Percentiles rank a stretch among this genome's conserved stretches.
These are phyloP conservation scores for Drymonia ruficornis DNA, from an alignment of 2,888 invertebrate genomes.

Conservation along the genomic window DNA sequence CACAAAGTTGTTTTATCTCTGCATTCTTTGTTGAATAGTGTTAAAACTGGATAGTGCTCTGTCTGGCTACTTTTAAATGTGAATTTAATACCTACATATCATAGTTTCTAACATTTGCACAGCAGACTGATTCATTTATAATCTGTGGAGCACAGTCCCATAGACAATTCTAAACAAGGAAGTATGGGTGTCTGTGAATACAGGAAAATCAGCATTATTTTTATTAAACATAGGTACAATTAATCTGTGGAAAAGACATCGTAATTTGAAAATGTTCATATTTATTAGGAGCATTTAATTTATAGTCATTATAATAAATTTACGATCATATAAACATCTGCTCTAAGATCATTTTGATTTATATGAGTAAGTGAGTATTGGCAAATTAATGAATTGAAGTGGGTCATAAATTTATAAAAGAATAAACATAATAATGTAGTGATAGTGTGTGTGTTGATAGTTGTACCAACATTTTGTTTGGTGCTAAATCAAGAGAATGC, in stretches of 20 bases:
- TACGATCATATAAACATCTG: constrained; percentile 32
- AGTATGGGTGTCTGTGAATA: constrained; percentile 11
- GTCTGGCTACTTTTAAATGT: constrained; percentile 26
- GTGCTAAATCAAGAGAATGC: background rate
- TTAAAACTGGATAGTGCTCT: constrained; percentile 35
- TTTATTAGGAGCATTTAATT: constrained; percentile 28
- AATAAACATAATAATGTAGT: constrained; percentile 18
- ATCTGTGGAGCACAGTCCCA: constrained; percentile 7
- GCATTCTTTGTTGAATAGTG: constrained; percentile 40
- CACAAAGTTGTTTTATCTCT: constrained; percentile 45
- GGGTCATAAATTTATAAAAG: constrained; percentile 19
- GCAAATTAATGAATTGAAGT: constrained; percentile 26
- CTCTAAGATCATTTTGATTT: constrained; percentile 27
- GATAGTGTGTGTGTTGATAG: constrained; percentile 11
- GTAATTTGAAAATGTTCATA: constrained; percentile 18
- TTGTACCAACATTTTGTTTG: constrained; percentile 3
- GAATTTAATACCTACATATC: constrained; percentile 17
- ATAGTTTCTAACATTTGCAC: constrained; percentile 13
- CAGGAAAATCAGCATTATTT: constrained; percentile 22
- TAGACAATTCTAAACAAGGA: constrained; percentile 12
- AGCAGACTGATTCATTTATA: constrained; percentile 2
- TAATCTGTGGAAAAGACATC: constrained; percentile 21
- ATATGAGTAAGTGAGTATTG: constrained; percentile 25
- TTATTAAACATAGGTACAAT: constrained; percentile 31
- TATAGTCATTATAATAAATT: constrained; percentile 31